phyloP scores from a whole-genome alignment of 2,113 vertebrate genomes.

The Dromiciops gliroides region DNA sequence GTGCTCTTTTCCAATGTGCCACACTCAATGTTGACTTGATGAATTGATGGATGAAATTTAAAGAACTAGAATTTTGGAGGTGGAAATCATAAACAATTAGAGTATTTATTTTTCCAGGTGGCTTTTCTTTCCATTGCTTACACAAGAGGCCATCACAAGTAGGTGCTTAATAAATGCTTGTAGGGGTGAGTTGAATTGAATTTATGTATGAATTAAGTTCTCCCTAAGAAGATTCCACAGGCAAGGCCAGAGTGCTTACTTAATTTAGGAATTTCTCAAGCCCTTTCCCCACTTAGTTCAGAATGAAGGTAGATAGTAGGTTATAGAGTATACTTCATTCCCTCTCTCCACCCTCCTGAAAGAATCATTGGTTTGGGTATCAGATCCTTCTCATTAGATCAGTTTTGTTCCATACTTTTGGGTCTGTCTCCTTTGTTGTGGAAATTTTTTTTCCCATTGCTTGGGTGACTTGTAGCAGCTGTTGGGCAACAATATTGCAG shows the following conservation, averaged over 20 bases:
- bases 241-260: not conserved
- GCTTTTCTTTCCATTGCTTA: not conserved
- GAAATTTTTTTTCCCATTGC: conserved; percentile 31
- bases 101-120: not conserved
- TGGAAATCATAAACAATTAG: rapidly evolving
- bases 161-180: not conserved
- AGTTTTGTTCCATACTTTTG: not conserved
- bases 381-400: not conserved
- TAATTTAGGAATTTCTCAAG: rapidly evolving
- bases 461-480: not conserved
- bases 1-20: not conserved
- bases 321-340: not conserved
- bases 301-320: not conserved
- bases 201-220: not conserved
- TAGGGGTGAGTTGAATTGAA: not conserved
- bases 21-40: not conserved
- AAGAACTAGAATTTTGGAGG: not conserved
- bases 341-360: not conserved
- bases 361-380: not conserved
- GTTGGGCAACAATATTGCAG: conserved; percentile 42
- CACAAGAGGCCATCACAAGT: not conserved
- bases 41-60: not conserved
- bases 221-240: not conserved
- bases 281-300: not conserved
- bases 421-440: not conserved